These are phyloP conservation scores for Monochamus saltuarius DNA, from an alignment of 1,140 invertebrate genomes.

Conservation along the genomic window DNA sequence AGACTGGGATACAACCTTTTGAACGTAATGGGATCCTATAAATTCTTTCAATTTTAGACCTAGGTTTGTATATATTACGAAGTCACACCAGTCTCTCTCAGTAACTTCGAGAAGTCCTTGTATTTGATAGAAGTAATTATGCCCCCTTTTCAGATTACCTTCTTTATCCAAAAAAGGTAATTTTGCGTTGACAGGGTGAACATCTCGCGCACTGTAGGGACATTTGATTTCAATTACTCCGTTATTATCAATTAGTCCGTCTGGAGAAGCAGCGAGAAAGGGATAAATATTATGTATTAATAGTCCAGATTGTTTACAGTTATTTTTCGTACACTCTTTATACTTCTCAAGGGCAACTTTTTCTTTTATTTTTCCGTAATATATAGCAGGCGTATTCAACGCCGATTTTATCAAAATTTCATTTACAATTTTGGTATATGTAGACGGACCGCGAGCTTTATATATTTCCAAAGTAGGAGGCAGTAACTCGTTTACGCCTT, in stretches of 20 bases:
- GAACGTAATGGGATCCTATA: not conserved
- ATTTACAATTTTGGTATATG: not conserved
- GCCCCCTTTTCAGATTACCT: not conserved
- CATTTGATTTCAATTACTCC: slow-evolving; percentile 29
- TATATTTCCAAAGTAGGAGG: slow-evolving; percentile 18
- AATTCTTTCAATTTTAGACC: slow-evolving; percentile 7
- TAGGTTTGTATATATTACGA: slow-evolving; percentile 10
- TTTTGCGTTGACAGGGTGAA: not conserved
- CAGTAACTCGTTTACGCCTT: slow-evolving; percentile 9
- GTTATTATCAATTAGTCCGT: slow-evolving; percentile 20
- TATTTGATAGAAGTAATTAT: slow-evolving; percentile 19
- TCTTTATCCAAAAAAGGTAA: not conserved
- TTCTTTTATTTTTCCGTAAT: slow-evolving; percentile 3
- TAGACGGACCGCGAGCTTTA: not conserved
- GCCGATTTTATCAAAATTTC: not conserved
- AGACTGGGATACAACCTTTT: slow-evolving; percentile 17
- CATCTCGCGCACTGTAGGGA: slow-evolving; percentile 13
- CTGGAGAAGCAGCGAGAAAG: slow-evolving; percentile 27
- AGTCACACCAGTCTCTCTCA: slow-evolving; percentile 12
- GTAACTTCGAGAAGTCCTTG: slow-evolving; percentile 19
- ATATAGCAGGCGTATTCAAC: not conserved
- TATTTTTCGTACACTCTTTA: not conserved
- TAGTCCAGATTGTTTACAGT: slow-evolving; percentile 9
- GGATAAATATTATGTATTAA: slow-evolving; percentile 11
- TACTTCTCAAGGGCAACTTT: not conserved